Evolutionary conservation across 1,140 invertebrate species (phyloP).

Genomic region (Pantala flavescens): DNA sequence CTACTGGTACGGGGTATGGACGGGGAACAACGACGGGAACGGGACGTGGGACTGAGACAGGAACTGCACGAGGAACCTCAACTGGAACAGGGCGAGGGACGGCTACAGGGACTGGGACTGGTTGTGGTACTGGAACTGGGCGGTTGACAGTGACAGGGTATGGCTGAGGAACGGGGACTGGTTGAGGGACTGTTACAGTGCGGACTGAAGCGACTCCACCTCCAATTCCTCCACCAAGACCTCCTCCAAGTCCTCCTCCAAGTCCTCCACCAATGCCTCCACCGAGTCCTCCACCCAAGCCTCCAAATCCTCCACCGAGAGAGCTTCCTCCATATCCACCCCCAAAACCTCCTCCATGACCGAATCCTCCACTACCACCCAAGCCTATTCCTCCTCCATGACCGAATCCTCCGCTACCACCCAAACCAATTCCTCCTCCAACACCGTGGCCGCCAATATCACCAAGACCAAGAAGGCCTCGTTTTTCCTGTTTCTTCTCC

Average conservation of each 20-base stretch:
- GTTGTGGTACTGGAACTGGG: neutral
- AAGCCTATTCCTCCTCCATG: constrained; percentile 27
- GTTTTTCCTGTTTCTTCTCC: constrained; percentile 53
- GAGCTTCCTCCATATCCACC: constrained; percentile 27
- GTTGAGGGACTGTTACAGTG: neutral
- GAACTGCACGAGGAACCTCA: neutral
- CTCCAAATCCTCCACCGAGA: constrained; percentile 34
- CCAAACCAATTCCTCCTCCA: constrained; percentile 14
- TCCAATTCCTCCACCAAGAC: neutral
- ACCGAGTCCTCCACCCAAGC: constrained; percentile 35
- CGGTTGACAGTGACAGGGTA: neutral
- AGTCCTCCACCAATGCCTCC: constrained; percentile 20
- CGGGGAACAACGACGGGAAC: neutral
- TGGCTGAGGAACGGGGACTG: neutral
- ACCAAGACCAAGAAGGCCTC: constrained; percentile 37
- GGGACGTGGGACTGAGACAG: neutral
- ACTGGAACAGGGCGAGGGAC: neutral
- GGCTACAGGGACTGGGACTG: neutral
- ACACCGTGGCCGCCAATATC: constrained; percentile 28
- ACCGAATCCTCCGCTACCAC: constrained; percentile 35
- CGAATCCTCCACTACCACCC: constrained; percentile 31
- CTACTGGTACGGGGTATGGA: neutral
- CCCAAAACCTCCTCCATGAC: constrained; percentile 35
- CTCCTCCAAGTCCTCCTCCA: neutral
- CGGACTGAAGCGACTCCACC: neutral